These are phyloP conservation scores for Caloenas nicobarica DNA, from an alignment of 2,113 vertebrate genomes.

Conservation along the genomic window DNA sequence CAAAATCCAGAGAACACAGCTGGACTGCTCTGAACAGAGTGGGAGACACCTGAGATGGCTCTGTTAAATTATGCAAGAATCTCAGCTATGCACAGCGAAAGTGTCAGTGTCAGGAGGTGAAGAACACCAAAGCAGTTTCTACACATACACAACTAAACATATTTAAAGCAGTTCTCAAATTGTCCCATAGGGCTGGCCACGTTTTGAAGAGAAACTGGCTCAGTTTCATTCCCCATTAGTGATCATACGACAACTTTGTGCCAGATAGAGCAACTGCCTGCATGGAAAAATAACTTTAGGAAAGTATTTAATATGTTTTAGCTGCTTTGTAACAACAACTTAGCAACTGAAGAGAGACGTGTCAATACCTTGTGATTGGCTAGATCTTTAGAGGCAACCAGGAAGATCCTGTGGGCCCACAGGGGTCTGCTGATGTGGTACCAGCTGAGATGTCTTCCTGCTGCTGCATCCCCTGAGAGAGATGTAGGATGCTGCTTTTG, in stretches of 20 bases:
- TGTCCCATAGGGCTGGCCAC: neutral
- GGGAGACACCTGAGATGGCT: conserved; percentile 62
- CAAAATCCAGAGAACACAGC: neutral
- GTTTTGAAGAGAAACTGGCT: neutral
- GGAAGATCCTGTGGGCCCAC: neutral
- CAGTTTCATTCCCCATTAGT: neutral
- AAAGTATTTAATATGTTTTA: conserved; percentile 32
- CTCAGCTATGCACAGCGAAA: conserved; percentile 42
- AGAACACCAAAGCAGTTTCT: conserved; percentile 11
- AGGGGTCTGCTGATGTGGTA: neutral
- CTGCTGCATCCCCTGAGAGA: neutral
- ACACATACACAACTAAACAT: neutral
- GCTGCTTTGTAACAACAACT: conserved; percentile 6
- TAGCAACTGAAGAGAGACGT: neutral
- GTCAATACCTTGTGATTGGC: neutral
- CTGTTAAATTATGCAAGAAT: conserved; percentile 70
- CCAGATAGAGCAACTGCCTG: conserved; percentile 10
- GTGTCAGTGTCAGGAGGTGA: conserved; percentile 48
- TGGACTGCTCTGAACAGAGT: neutral
- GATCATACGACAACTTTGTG: neutral
- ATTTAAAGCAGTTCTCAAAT: neutral
- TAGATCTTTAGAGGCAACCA: neutral
- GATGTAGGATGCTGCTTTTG: neutral
- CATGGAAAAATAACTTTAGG: conserved; percentile 20
- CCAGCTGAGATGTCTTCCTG: neutral